Evolutionary conservation across 2,888 invertebrate species (phyloP).

Genomic region (Teinopalpus imperialis): DNA sequence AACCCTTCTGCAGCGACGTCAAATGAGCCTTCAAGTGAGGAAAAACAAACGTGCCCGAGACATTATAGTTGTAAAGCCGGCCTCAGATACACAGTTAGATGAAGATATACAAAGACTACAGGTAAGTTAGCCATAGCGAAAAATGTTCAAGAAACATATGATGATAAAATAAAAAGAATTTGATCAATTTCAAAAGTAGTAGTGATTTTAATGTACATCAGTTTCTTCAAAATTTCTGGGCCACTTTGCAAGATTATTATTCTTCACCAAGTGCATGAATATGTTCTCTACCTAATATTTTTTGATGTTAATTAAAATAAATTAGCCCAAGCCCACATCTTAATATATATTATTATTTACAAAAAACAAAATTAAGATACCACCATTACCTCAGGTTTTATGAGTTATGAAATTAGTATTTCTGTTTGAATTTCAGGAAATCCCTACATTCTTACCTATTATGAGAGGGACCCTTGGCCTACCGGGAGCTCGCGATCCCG

Average conservation of each 20-base stretch:
- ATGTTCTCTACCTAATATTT: too few species aligned
- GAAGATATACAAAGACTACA: constrained; percentile 87
- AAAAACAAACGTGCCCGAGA: constrained; percentile 83
- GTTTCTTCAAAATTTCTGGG: too few species aligned
- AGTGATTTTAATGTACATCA: too few species aligned
- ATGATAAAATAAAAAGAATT: too few species aligned
- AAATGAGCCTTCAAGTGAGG: constrained; percentile 56
- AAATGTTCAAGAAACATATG: too few species aligned
- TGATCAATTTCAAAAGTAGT: too few species aligned
- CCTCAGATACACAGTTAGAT: constrained; percentile 80
- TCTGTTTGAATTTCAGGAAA: constrained; percentile 77
- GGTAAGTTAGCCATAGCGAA: too few species aligned
- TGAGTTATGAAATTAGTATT: too few species aligned
- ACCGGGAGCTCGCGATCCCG: constrained; percentile 92
- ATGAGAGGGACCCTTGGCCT: constrained; percentile 94
- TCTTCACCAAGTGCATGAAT: too few species aligned
- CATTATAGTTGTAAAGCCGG: constrained; percentile 92
- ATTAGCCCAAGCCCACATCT: not conserved
- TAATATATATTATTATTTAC: not conserved
- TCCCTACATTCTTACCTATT: constrained; percentile 96
- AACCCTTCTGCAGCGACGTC: constrained; percentile 52
- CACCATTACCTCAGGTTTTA: too few species aligned
- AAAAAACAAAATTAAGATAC: not conserved
- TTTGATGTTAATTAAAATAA: too few species aligned
- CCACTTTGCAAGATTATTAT: too few species aligned